These are phyloP conservation scores for Heteromormyrus szaboi DNA, from an alignment of 2,797 vertebrate genomes.

Conservation along the genomic window DNA sequence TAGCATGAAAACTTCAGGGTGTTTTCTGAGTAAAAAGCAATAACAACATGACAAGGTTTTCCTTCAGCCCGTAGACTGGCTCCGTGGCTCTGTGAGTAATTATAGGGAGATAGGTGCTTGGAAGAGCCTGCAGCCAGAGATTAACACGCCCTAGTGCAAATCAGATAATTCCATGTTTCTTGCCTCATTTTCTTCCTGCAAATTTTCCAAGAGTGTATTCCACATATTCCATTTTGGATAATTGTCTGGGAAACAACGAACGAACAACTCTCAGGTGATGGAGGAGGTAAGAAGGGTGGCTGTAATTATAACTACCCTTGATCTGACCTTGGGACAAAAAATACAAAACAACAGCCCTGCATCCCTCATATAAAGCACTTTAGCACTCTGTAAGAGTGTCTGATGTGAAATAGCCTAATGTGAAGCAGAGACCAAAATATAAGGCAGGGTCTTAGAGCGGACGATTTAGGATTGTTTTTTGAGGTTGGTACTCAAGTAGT, in stretches of 20 bases:
- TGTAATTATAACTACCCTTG: constrained; percentile 77
- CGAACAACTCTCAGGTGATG: constrained; percentile 52
- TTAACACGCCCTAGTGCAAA: not conserved
- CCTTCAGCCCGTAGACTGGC: not conserved
- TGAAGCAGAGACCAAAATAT: not conserved
- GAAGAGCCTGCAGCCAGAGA: not conserved
- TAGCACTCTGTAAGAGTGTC: not conserved
- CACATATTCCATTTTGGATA: not conserved
- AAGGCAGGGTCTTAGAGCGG: not conserved
- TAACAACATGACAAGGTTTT: not conserved
- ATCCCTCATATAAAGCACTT: not conserved
- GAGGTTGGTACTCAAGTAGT: not conserved
- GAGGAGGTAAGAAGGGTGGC: constrained; percentile 44
- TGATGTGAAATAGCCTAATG: not conserved
- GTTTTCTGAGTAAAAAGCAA: constrained; percentile 6
- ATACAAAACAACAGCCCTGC: constrained; percentile 67
- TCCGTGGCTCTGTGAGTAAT: not conserved
- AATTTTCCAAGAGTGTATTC: not conserved
- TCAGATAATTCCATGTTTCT: constrained; percentile 42
- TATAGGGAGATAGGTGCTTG: not conserved
- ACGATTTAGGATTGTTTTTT: not conserved
- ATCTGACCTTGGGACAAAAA: constrained; percentile 67
- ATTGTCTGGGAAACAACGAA: not conserved
- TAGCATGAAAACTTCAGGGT: constrained; percentile 9
- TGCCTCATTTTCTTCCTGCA: not conserved